Conservation (phyloP, 2,113 vertebrate species). For the Rynchops niger region DNA sequence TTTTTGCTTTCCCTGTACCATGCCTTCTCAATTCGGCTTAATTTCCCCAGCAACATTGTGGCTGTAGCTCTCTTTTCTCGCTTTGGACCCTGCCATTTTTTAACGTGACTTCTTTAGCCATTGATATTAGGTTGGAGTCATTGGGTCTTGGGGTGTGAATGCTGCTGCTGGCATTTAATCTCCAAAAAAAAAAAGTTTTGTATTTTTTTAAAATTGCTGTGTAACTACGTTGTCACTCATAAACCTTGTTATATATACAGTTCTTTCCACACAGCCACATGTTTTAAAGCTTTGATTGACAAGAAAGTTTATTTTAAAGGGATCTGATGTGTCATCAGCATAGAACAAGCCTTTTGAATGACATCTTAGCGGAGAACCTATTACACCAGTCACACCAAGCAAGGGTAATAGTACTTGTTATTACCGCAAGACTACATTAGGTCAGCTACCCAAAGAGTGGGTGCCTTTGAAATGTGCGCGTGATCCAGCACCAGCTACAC, state of each 20-base stretch:
- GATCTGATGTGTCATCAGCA: background rate
- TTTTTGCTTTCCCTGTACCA: background rate
- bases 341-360: conserved; percentile 37
- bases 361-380: conserved; percentile 2
- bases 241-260: background rate
- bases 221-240: conserved; percentile 4
- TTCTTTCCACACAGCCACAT: background rate
- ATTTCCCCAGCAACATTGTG: background rate
- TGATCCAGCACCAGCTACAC: background rate
- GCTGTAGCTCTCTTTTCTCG: background rate
- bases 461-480: background rate
- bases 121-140: background rate
- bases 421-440: background rate
- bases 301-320: conserved; percentile 54
- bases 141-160: background rate
- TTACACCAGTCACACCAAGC: background rate
- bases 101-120: background rate
- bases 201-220: background rate
- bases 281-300: conserved; percentile 50
- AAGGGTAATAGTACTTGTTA: background rate
- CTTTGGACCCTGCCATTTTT: background rate
- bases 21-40: background rate
- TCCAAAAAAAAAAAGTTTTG: background rate
- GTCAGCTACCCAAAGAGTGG: background rate
- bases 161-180: background rate